Evolutionary conservation across 92 coral and sea anemone genomes (phyloP).

Genomic region (Actinostola sp.): DNA sequence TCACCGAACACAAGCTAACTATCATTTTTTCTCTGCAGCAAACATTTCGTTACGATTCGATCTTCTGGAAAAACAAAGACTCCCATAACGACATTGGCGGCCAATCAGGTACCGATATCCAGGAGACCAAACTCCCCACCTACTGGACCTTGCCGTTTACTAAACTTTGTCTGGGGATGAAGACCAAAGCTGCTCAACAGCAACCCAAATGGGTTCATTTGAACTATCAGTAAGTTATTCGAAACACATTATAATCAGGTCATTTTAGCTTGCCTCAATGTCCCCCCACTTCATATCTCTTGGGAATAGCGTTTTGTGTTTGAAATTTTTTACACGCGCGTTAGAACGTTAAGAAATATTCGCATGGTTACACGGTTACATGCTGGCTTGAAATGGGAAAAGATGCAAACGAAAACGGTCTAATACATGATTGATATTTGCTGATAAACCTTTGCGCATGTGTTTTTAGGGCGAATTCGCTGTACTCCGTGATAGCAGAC

Average conservation of each 20-base stretch:
- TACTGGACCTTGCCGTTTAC: slow-evolving; percentile 54
- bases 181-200: slow-evolving; percentile 4
- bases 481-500: slow-evolving; percentile 15
- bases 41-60: slow-evolving; percentile 33
- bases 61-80: slow-evolving; percentile 35
- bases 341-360: no score
- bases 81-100: slow-evolving; percentile 17
- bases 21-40: neutral
- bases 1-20: no score
- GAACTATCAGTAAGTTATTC: neutral
- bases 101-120: slow-evolving; percentile 15
- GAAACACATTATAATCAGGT: neutral
- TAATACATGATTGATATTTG: neutral
- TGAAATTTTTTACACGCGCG: no score
- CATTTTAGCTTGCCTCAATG: neutral
- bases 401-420: neutral
- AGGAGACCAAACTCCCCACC: slow-evolving; percentile 50
- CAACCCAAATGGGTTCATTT: neutral
- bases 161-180: slow-evolving; percentile 51
- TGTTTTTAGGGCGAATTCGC: neutral
- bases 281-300: no score
- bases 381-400: no score
- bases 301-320: no score
- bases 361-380: no score
- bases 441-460: neutral